A percentile compares a stretch with the other conserved stretches of the same genome.
Evolutionary conservation across 1,140 invertebrate species (phyloP).

Genomic region (Bursaphelenchus mucronatus): DNA sequence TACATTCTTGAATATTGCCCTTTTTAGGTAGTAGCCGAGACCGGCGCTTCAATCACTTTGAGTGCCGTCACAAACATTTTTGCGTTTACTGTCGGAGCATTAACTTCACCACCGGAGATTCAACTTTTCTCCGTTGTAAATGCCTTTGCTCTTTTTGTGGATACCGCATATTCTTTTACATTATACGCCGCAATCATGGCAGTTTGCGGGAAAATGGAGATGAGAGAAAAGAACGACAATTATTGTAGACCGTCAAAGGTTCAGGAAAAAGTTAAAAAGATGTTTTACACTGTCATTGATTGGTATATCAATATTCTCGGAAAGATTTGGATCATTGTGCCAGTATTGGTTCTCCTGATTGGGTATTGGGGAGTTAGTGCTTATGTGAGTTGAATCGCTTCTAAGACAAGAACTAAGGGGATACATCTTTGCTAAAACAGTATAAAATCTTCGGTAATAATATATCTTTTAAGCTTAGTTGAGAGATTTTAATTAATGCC

Average conservation of each 20-base stretch:
- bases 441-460: too few species aligned
- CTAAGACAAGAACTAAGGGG: too few species aligned
- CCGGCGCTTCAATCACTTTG: conserved; percentile 42
- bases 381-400: conserved; percentile 14
- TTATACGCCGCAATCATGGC: conserved; percentile 26
- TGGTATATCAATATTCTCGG: conserved; percentile 10
- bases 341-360: not conserved
- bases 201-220: conserved; percentile 11
- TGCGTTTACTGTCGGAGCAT: conserved; percentile 43
- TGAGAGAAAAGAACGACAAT: conserved; percentile 17
- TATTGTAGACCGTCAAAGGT: not conserved
- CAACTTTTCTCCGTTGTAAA: conserved; percentile 44
- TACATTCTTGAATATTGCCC: not conserved
- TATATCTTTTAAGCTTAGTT: too few species aligned
- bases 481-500: too few species aligned
- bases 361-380: not conserved
- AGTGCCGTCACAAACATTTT: conserved; percentile 47
- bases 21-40: conserved; percentile 34
- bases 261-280: not conserved
- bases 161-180: conserved; percentile 18
- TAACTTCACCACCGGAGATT: conserved; percentile 43
- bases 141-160: conserved; percentile 21
- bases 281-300: conserved; percentile 11
- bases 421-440: too few species aligned
- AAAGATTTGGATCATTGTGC: not conserved